Evolutionary conservation across 2,797 vertebrate genomes (phyloP), one percentile per base, ranked within the genome.

Genomic region (Pygocentrus nattereri): DNA sequence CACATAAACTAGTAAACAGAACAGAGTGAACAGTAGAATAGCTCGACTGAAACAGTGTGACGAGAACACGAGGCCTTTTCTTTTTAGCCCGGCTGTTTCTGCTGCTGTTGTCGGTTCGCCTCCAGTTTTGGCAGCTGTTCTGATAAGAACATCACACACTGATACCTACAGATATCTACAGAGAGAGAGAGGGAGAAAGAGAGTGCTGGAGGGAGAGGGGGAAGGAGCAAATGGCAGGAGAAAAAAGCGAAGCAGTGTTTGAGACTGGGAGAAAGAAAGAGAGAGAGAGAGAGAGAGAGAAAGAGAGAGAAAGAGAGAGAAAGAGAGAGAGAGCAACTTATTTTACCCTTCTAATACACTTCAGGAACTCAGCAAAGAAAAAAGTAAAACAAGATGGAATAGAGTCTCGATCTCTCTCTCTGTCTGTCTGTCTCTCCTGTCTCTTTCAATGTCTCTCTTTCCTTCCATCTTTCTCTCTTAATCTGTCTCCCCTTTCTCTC

Each of bases 111-210:
- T 70, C 76, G 59, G 62, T 38, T 64, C 79, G 90, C 90, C 89
- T 80, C 81, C 85, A 89, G 91, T 91, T 86, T 86, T 91, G 90
- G 91, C 89, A 91, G 86, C 82, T 87, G 86, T 88, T 88, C 86
- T 86, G 86, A 93, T 90, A 88, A 88, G 89, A 89, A 87, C 90
- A 91, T 91, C 88, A 90, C 25, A 71, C 68, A 73, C 70, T 80
- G 77, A 92, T 47, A 89, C 86, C 86, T 83, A 82, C 88, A 68
- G 71, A 88, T 92, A 90, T 91, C 87, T 86, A 84, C 50, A 74
- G 90, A 89, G 89, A 89, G 90, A 91, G 82, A 85, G 34, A 68
- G 80, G 61, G 58, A 90, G 89, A 88, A 90, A 91, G 83, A 85
- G 34, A 69, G 81, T 67, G 89, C 89, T 90, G 61, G 8, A 88